A percentile compares a stretch with the other conserved stretches of the same genome.
Evolutionary conservation across 2,113 vertebrate genomes (phyloP).

Genomic region (Burhinus oedicnemus): DNA sequence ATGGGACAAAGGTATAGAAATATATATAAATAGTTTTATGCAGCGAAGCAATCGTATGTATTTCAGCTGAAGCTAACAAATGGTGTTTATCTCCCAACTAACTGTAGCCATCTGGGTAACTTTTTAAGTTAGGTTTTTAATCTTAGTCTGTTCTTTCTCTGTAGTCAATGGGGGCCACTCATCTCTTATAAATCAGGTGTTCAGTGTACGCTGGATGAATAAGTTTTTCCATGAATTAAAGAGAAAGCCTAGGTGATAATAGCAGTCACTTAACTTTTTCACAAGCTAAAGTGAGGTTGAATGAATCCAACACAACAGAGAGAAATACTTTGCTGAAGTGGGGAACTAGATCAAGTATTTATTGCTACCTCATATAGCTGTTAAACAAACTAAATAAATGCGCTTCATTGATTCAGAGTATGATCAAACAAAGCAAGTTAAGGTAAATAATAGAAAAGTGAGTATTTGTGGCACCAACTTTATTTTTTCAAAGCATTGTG

Average conservation of each 20-base stretch:
- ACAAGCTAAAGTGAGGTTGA: not conserved
- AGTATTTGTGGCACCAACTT: not conserved
- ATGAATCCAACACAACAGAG: not conserved
- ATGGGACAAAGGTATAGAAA: not conserved
- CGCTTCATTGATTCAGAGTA: not conserved
- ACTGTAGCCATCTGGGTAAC: not conserved
- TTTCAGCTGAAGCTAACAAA: not conserved
- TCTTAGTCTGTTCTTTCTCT: not conserved
- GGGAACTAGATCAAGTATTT: not conserved
- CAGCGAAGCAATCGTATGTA: accelerated
- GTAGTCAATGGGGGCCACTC: not conserved
- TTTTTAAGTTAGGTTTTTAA: not conserved
- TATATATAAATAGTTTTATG: not conserved
- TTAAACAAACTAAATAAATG: not conserved
- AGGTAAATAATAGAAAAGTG: not conserved
- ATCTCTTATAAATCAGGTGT: not conserved
- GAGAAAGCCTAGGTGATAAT: not conserved
- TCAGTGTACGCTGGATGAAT: not conserved
- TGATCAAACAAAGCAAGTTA: not conserved
- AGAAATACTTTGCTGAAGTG: not conserved
- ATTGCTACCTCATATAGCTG: not conserved
- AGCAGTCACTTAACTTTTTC: not conserved
- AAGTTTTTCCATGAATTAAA: not conserved
- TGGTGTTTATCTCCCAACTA: not conserved
- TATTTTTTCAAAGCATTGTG: not conserved